Evolutionary conservation across 2,797 vertebrate species (phyloP), one percentile per base, ranked within the genome.

Genomic region (Notolabrus celidotus): DNA sequence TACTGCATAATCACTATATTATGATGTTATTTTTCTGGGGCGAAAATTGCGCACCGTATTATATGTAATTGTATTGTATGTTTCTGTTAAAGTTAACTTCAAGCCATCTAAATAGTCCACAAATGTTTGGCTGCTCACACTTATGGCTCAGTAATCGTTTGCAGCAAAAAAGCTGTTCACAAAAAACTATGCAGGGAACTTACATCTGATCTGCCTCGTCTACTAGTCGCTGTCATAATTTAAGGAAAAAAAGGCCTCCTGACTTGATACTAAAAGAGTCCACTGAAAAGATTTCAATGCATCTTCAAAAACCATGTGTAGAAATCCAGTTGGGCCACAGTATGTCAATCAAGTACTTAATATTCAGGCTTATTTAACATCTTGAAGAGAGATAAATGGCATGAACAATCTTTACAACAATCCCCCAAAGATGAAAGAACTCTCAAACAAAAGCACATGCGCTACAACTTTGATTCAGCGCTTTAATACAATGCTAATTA

Each of bases 401-500:
- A 86, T 38, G 86, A 92, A 85, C 88, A 83, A 86, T 92, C 88
- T 88, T 85, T 89, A 91, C 87, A 92, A 92, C 89, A 88, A 87
- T 89, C 85, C 78, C 79, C 77, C 62, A 78, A 92, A 92, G 92
- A 94, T 94, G 86, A 94, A 94, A 93, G 88, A 75, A 87, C 68
- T 63, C 83, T 89, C 80, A 88, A 90, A 93, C 92, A 93, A 94
- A 94, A 92, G 89, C 87, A 75, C 70, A 76, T 77, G 77, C 80
- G 83, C 86, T 86, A 69, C 89, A 89, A 91, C 92, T 93, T 92
- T 95, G 91, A 93, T 94, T 92, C 88, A 79, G 81, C 53, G 64
- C 88, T 91, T 93, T 91, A 93, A 92, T 92, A 90, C 84, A 82
- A 94, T 93, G 89, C 92, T 93, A 93, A 94, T 94, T 90, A 92